Percentiles rank a stretch among this genome's conserved stretches.
Evolutionary conservation across 2,113 vertebrate species (phyloP).

Genomic region (Ranitomeya variabilis): DNA sequence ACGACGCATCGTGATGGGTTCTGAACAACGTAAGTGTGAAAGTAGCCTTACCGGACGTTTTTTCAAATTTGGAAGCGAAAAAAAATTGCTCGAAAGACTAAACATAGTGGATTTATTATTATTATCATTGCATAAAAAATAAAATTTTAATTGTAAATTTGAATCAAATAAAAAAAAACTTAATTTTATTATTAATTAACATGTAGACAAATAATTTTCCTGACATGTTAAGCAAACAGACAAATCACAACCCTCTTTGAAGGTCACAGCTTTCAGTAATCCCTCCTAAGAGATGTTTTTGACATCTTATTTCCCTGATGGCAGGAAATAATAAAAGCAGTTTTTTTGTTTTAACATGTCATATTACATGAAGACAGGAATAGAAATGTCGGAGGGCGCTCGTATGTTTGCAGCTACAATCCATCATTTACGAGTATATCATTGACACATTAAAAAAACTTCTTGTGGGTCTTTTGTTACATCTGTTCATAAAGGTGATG

Average conservation of each 20-base stretch:
- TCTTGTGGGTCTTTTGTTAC: neutral
- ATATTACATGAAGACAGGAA: constrained; percentile 23
- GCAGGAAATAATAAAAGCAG: constrained; percentile 28
- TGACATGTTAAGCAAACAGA: neutral
- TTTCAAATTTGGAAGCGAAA: no score
- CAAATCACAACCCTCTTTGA: neutral
- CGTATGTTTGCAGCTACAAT: neutral
- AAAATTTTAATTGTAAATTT: neutral
- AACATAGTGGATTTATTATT: neutral
- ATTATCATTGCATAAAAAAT: neutral
- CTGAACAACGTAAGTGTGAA: no score
- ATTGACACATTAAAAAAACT: constrained; percentile 17
- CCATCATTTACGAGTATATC: constrained; percentile 27
- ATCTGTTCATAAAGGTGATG: neutral
- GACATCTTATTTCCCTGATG: constrained; percentile 12
- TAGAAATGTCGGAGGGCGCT: neutral
- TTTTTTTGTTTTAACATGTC: constrained; percentile 13
- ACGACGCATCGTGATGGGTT: no score
- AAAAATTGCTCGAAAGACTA: no score
- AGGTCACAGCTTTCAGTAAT: neutral
- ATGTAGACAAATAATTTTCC: neutral
- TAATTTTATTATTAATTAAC: neutral
- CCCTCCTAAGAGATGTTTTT: constrained; percentile 24
- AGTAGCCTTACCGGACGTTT: no score
- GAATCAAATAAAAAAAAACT: neutral